phyloP scores from a whole-genome alignment of 2,888 invertebrate species.

The Marasmarcha lunaedactyla region DNA sequence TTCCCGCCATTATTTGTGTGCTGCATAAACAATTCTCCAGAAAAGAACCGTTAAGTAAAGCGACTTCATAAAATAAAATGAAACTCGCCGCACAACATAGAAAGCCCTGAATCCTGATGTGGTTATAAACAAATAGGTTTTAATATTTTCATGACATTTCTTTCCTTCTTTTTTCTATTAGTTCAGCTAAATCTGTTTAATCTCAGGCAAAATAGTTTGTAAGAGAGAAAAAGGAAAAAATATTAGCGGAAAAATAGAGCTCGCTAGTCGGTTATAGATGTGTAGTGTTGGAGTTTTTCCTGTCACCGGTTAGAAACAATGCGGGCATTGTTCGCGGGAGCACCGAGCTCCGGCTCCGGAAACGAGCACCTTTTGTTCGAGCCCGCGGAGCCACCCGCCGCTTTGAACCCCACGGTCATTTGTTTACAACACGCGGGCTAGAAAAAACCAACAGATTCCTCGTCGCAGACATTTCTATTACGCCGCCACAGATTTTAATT shows the following conservation, averaged over 20 bases:
- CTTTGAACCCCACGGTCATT: constrained; percentile 64
- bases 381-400: constrained; percentile 43
- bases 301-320: constrained; percentile 70
- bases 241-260: constrained; percentile 30
- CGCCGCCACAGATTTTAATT: constrained; percentile 9
- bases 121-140: no score
- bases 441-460: constrained; percentile 43
- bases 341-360: constrained; percentile 27
- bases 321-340: constrained; percentile 44
- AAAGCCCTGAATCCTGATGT: no score
- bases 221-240: no score
- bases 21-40: no score
- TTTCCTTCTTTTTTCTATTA: no score
- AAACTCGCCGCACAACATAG: no score
- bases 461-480: constrained; percentile 23
- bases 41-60: no score
- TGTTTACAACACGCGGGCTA: constrained; percentile 54
- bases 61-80: no score
- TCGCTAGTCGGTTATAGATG: constrained; percentile 45
- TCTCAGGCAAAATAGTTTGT: no score
- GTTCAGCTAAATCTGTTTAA: no score
- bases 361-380: constrained; percentile 68
- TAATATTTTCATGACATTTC: no score
- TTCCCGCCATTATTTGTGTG: no score
- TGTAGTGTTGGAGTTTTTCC: constrained; percentile 48